A percentile compares a stretch with the other conserved stretches of the same genome.
Evolutionary conservation across 2,113 vertebrate species (phyloP).

Genomic region (Heteronetta atricapilla): DNA sequence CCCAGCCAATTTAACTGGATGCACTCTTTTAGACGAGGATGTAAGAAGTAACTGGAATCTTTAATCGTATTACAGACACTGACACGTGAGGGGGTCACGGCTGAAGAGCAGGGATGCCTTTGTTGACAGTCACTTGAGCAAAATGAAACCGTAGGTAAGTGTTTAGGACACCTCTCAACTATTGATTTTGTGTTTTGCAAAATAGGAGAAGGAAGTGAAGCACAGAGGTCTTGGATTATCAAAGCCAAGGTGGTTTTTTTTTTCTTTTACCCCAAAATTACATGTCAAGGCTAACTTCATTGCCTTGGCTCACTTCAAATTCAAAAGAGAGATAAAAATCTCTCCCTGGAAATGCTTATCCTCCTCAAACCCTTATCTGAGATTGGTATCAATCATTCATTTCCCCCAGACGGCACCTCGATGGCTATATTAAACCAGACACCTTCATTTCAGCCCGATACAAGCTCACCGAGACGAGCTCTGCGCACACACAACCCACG

Average conservation of each 20-base stretch:
- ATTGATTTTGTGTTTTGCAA: slow-evolving; percentile 38
- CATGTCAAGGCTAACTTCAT: slow-evolving; percentile 46
- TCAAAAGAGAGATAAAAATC: slow-evolving; percentile 64
- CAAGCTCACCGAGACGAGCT: slow-evolving; percentile 12
- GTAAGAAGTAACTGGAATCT: not conserved
- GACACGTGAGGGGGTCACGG: not conserved
- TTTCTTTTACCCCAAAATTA: slow-evolving; percentile 52
- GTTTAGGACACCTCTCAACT: not conserved
- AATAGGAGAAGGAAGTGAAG: slow-evolving; percentile 37
- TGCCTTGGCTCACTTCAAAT: slow-evolving; percentile 47
- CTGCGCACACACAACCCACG: not conserved
- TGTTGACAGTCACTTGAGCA: slow-evolving; percentile 14
- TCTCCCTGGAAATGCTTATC: slow-evolving; percentile 65
- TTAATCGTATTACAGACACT: not conserved
- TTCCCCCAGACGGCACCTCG: slow-evolving; percentile 42
- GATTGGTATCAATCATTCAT: slow-evolving; percentile 66
- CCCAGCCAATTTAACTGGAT: not conserved
- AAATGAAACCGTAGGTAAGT: slow-evolving; percentile 5
- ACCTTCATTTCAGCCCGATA: slow-evolving; percentile 47
- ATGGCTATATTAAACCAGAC: slow-evolving; percentile 56
- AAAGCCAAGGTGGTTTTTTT: not conserved
- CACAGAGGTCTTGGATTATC: slow-evolving; percentile 23
- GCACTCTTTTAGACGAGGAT: not conserved
- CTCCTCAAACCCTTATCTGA: slow-evolving; percentile 56
- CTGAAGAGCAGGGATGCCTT: not conserved